Evolutionary conservation across 2,113 vertebrate genomes (phyloP), one percentile per base, ranked within the genome.

Genomic region (Ceyx melanurus): DNA sequence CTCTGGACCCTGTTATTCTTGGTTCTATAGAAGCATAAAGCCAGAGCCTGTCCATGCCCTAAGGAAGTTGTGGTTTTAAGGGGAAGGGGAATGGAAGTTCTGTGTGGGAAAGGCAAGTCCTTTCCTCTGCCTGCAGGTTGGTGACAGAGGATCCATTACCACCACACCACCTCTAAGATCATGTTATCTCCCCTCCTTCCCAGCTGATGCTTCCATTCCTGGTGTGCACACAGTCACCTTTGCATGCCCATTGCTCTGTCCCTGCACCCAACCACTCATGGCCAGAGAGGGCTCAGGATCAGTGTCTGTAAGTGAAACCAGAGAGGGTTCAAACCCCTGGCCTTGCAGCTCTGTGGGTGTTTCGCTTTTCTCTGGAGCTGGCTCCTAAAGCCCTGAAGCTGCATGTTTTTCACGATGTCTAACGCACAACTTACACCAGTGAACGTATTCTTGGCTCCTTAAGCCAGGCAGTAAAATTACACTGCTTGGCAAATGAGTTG

Each of bases 391-490:
- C 58, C 89, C 95, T 78, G 81, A 75, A 45, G 28, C 72, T 83
- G 84, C 62, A 33, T 86, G 89, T 93, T 95, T 83, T 94, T 88
- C 68, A 81, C 23, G 3, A 82, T 3, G 10, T 85, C 81, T 57
- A 10, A 80, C 1, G 65, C 87, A 7, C 72, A 40, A 82, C 91
- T 81, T 57, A 43, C 89, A 72, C 83, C 91, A 88, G 92, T 73
- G 53, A 84, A 86, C 79, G 64, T 70, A 29, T 88, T 93, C 91
- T 95, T 94, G 92, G 96, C 96, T 94, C 84, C 64, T 53, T 22
- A 11, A 86, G 53, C 15, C 71, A 46, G 64, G 82, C 95, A 93
- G 91, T 96, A 95, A 96, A 95, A 89, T 35, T 12, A 13, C 88
- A 31, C 71, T 13, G 45, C 64, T 94, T 96, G 96, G 96, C 93